Conservation (phyloP, 2,888 invertebrate genomes). For the Hymenopus coronatus region DNA sequence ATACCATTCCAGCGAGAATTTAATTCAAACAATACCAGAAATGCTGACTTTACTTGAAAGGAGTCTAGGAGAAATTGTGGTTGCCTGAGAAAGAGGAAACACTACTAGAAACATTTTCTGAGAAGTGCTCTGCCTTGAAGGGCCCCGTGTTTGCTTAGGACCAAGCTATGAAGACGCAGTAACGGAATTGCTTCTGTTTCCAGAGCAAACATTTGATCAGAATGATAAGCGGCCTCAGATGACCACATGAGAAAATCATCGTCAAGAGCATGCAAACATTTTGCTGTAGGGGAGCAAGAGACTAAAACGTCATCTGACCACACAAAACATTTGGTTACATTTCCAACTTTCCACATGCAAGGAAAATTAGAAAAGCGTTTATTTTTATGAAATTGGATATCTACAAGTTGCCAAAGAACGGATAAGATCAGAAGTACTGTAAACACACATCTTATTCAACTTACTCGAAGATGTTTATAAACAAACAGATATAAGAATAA, state of each 20-base stretch:
- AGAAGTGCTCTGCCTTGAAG: background rate
- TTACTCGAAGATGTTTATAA: no score
- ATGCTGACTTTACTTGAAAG: background rate
- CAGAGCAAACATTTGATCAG: background rate
- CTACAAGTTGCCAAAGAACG: no score
- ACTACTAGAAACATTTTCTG: background rate
- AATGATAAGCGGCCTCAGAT: background rate
- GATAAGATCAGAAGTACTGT: no score
- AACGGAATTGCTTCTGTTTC: background rate
- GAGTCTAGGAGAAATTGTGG: background rate
- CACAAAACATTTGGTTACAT: background rate
- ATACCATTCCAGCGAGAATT: no score
- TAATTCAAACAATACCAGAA: background rate
- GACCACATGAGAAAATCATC: background rate
- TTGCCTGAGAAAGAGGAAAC: background rate
- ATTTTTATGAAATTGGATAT: no score
- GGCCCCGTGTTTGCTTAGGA: background rate
- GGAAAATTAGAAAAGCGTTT: no score
- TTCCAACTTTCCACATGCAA: no score
- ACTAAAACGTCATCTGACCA: background rate
- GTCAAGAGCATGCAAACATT: background rate
- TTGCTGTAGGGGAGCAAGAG: background rate
- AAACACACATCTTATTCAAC: no score
- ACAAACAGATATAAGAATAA: no score
- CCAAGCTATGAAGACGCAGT: background rate